Evolutionary conservation across 2,888 invertebrate species (phyloP), one percentile per base, ranked within the genome.

Genomic region (Drosophila nr. medialis): DNA sequence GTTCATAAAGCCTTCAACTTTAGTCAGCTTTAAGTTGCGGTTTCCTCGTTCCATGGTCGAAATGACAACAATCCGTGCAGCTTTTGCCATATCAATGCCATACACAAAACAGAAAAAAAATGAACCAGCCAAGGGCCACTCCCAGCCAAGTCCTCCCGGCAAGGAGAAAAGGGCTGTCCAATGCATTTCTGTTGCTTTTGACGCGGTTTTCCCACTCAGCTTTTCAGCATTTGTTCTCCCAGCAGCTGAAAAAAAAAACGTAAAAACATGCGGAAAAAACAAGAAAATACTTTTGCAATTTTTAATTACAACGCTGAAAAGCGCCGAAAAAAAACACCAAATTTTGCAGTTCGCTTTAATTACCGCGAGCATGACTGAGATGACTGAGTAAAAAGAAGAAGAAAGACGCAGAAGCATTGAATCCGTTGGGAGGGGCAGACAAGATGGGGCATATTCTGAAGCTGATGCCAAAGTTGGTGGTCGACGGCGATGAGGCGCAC

Each of bases 271-370:
- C 29, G 50, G 40, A 51, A 49, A 38, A 62, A 54, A 56, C 48
- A 72, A 62, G 72, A 69, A 77, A 81, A 75, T 79, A 80, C 84
- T 80, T 84, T 89, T 82, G 81, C 84, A 73, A 84, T 86, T 90
- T 89, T 89, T 89, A 89, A 89, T 89, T 89, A 89, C 87, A 80
- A 80, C 87, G 75, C 82, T 83, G 82, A 85, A 85, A 85, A 87
- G 86, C 83, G 76, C 86, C 83, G 68, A 85, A 85, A 84, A 85
- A 85, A 81, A 79, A 56, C 34, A 56, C 56, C 42, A 66, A 50
- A 56, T 67, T 80, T 77, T 69, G 77, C 88, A 80, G 88, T 75
- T 83, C 80, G 81, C 86, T 83, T 85, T 85, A 85, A 85, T 85
- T 85, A 85, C 85, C 88, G 84, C 84, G 78, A 70, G 81, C 74